phyloP scores from a whole-genome alignment of 1,140 invertebrate genomes.

The Harpegnathos saltator region DNA sequence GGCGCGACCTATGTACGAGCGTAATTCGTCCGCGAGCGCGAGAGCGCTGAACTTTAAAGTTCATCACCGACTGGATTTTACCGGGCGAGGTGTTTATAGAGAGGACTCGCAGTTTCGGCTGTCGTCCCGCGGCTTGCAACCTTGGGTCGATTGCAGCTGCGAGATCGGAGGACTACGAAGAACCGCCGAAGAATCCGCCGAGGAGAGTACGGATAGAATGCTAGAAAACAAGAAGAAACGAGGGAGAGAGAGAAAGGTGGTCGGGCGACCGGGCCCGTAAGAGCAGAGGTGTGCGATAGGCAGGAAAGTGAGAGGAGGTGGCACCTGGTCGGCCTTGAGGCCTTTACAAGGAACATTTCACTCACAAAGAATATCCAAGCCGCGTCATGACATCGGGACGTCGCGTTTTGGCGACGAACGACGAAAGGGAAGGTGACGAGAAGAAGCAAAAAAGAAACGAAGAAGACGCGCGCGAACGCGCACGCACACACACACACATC shows the following conservation, averaged over 20 bases:
- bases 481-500: too few species aligned
- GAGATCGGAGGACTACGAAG: constrained; percentile 14
- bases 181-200: constrained; percentile 19
- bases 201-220: constrained; percentile 16
- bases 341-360: constrained; percentile 76
- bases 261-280: constrained; percentile 31
- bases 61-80: constrained; percentile 30
- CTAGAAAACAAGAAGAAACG: constrained; percentile 24
- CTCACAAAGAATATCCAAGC: constrained; percentile 73
- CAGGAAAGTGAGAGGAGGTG: constrained; percentile 78
- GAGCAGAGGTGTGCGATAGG: constrained; percentile 45
- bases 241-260: constrained; percentile 23
- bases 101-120: constrained; percentile 13
- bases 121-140: constrained; percentile 8
- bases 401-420: constrained; percentile 16
- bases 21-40: constrained; percentile 30
- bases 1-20: constrained; percentile 25
- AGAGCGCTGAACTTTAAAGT: constrained; percentile 66
- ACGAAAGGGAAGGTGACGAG: constrained; percentile 45
- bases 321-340: constrained; percentile 78
- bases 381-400: constrained; percentile 44
- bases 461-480: too few species aligned
- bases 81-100: not conserved
- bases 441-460: constrained; percentile 27
- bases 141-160: constrained; percentile 13